Evolutionary conservation across 1,140 invertebrate genomes (phyloP).

Genomic region (Harpegnathos saltator): DNA sequence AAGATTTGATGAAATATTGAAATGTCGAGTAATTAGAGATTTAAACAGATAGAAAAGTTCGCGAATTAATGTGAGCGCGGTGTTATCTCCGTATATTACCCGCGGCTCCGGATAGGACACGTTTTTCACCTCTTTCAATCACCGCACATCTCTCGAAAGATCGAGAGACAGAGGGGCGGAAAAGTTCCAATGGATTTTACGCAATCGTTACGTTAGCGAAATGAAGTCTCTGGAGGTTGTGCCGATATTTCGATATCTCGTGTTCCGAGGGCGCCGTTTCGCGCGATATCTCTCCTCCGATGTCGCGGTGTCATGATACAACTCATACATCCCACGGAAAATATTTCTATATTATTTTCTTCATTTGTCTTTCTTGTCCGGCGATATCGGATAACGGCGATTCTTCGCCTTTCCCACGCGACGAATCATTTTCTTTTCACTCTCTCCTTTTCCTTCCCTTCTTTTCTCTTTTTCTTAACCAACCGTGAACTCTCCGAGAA

Average conservation of each 20-base stretch:
- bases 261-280: slow-evolving; percentile 54
- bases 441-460: not conserved
- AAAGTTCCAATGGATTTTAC: slow-evolving; percentile 54
- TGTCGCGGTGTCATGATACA: slow-evolving; percentile 66
- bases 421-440: slow-evolving; percentile 29
- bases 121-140: slow-evolving; percentile 15
- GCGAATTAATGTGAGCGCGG: slow-evolving; percentile 17
- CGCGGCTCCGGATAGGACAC: not conserved
- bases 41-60: slow-evolving; percentile 1
- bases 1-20: not conserved
- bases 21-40: not conserved
- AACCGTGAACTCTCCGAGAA: not conserved
- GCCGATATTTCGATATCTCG: slow-evolving; percentile 66
- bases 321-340: slow-evolving; percentile 22
- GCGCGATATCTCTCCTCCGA: slow-evolving; percentile 71
- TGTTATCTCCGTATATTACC: slow-evolving; percentile 1
- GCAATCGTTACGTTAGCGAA: slow-evolving; percentile 65
- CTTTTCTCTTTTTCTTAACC: slow-evolving; percentile 14
- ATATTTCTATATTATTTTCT: slow-evolving; percentile 24
- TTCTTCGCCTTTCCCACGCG: not conserved
- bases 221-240: slow-evolving; percentile 62
- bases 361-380: slow-evolving; percentile 20
- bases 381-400: slow-evolving; percentile 19
- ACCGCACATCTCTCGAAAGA: slow-evolving; percentile 2
- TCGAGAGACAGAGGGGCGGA: slow-evolving; percentile 54